These are phyloP conservation scores for Acanthisitta chloris DNA, from an alignment of 2,113 vertebrate genomes.

Conservation along the genomic window DNA sequence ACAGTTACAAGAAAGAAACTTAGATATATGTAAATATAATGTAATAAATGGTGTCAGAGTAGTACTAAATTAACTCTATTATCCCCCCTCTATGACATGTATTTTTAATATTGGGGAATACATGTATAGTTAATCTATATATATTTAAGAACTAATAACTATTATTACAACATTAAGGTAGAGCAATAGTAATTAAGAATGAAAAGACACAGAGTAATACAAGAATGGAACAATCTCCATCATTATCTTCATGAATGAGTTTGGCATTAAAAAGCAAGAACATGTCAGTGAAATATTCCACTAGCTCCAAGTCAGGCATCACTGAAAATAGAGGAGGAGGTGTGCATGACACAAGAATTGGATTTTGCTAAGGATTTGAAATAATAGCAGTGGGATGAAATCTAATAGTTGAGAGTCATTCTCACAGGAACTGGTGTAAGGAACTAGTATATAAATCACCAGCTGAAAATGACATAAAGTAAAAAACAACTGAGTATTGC, in stretches of 20 bases:
- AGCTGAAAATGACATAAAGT: background rate
- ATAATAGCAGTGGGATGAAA: constrained; percentile 36
- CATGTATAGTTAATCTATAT: background rate
- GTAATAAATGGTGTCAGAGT: background rate
- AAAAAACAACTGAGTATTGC: background rate
- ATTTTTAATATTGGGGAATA: background rate
- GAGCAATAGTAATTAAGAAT: background rate
- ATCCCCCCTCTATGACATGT: background rate
- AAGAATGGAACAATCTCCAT: background rate
- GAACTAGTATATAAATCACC: constrained; percentile 34
- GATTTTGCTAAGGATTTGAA: constrained; percentile 30
- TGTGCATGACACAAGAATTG: background rate
- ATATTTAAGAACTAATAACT: background rate
- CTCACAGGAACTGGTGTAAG: background rate
- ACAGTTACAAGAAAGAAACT: background rate
- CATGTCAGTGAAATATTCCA: background rate
- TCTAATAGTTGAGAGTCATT: constrained; percentile 24
- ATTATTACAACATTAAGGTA: background rate
- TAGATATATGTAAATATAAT: background rate
- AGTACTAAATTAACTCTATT: background rate
- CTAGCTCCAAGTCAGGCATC: background rate
- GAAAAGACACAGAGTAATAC: background rate
- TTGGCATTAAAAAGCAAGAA: background rate
- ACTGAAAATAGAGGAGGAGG: constrained; percentile 1
- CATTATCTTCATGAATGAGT: background rate